Conservation (phyloP, 2,888 invertebrate species). For the Limenitis camilla region DNA sequence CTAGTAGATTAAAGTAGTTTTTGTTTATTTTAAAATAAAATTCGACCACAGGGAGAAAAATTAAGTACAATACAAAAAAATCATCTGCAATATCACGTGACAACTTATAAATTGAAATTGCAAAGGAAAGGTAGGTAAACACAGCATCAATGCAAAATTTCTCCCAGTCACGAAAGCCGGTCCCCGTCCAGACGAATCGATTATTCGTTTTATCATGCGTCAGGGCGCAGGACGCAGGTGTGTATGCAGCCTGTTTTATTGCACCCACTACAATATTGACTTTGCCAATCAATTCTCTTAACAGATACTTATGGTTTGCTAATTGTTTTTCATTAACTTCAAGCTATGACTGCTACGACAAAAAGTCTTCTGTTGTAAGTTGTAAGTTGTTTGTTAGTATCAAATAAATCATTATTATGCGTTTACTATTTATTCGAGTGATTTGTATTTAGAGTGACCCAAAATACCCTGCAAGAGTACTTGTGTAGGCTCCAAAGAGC, state of each 20-base stretch:
- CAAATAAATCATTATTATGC: too few relatives aligned
- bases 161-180: slow-evolving; percentile 51
- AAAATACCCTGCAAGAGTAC: too few relatives aligned
- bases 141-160: slow-evolving; percentile 52
- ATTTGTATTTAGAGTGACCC: too few relatives aligned
- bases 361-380: too few relatives aligned
- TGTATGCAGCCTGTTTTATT: slow-evolving; percentile 41
- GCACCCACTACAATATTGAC: slow-evolving; percentile 18
- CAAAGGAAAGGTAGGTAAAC: slow-evolving; percentile 23
- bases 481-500: too few relatives aligned
- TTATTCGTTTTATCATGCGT: slow-evolving; percentile 50
- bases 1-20: too few relatives aligned
- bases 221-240: slow-evolving; percentile 49
- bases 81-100: background rate
- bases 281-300: slow-evolving; percentile 14
- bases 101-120: background rate
- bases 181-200: slow-evolving; percentile 64
- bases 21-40: too few relatives aligned
- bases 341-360: too few relatives aligned
- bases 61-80: too few relatives aligned
- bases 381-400: too few relatives aligned
- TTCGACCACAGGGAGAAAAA: too few relatives aligned
- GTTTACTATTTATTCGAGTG: too few relatives aligned
- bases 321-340: slow-evolving; percentile 7
- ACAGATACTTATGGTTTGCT: slow-evolving; percentile 1